Base-by-base conservation (phyloP, 1,140 invertebrate species). In the Drosophila navojoa region DNA sequence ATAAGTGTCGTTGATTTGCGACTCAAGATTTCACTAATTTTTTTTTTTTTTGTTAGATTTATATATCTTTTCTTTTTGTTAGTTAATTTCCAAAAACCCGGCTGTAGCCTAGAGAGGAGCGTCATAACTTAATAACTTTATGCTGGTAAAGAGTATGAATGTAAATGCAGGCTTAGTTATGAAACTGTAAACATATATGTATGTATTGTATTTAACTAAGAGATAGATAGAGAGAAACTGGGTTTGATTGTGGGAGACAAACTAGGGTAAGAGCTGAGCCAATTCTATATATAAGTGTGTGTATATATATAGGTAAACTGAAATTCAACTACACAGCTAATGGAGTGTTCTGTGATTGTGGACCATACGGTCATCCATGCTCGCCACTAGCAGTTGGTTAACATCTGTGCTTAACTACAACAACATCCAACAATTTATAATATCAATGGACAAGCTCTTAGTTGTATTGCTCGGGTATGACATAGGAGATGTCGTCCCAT, bases 401-500 rank as follows among this genome's bases (percentile, higher is more conserved):
- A 67, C 75, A 73, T 89, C 79, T 79, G 84, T 89, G 84, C 84
- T 90, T 89, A 87, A 90, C 80, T 89, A 89, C 84, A 89, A 89
- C 72, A 89, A 85, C 84, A 80, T 89, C 84, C 82, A 86, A 68
- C 77, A 86, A 81, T 86, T 77, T 76, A 66, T 77, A 87, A 78
- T 77, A 76, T 70, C 58, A 73, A 80, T 87, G 66, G 72, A 70
- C 72, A 79, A 79, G 72, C 69, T 64, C 72, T 67, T 91, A 91
- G 73, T 91, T 91, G 74, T 91, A 91, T 78, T 92, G 89, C 71
- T 92, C 91, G 44, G 91, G 91, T 84, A 99, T 94, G 86, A 99
- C 97, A 92, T 99, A 99, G 5, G 97, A 98, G 93, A 99, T 99
- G 92, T 99, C 99, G 92, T 99, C 99, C 99, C 99, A 99, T 13